phyloP scores from a whole-genome alignment of 2,888 invertebrate genomes.

The Anthophora plumipes region DNA sequence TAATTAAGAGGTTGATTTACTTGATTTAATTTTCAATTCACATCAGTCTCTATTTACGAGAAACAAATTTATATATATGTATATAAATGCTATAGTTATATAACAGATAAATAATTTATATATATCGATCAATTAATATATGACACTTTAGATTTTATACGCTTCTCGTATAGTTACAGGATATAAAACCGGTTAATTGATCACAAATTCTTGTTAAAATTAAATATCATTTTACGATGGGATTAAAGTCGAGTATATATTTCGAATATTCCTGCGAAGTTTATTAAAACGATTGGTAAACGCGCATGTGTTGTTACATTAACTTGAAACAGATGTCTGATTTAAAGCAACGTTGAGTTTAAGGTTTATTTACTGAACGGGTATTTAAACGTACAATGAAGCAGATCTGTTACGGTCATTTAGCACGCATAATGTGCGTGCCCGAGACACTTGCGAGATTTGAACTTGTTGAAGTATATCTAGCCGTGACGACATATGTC shows the following conservation, averaged over 20 bases:
- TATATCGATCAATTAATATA: no score
- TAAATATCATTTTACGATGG: neutral
- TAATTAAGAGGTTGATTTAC: neutral
- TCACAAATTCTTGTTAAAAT: neutral
- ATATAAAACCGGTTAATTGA: neutral
- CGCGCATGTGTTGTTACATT: neutral
- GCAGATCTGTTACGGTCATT: conserved; percentile 26
- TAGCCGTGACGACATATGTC: conserved; percentile 13
- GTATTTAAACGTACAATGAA: conserved; percentile 18
- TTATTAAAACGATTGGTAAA: neutral
- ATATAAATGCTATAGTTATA: no score
- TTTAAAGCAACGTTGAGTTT: neutral
- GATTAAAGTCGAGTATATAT: neutral
- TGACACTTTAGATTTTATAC: no score
- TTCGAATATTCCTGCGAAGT: neutral
- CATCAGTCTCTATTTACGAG: neutral
- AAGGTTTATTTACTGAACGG: conserved; percentile 8
- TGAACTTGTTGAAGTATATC: conserved; percentile 37
- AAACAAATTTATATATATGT: no score
- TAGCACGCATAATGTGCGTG: conserved; percentile 18
- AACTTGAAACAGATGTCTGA: neutral
- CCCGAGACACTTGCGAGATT: conserved; percentile 23
- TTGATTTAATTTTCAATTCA: neutral
- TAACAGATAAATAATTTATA: no score
- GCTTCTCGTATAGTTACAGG: no score